Base-by-base conservation (phyloP, 2,113 vertebrate species). In the Prietella phreatophila region DNA sequence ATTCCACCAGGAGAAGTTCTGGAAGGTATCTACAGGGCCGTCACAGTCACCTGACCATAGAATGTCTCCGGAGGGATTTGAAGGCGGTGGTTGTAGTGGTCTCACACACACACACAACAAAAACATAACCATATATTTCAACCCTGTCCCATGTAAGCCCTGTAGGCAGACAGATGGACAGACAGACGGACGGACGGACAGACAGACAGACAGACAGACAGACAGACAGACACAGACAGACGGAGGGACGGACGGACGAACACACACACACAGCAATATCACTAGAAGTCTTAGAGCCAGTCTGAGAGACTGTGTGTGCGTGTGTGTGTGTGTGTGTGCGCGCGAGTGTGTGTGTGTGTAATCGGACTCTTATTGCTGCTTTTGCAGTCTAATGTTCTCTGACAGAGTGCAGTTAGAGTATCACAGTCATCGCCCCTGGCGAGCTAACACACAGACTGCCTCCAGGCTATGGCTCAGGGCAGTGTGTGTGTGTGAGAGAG, bases 351-450 rank as follows among this genome's bases (percentile, higher is more conserved):
- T 81, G 85, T 83, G 82, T 87, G 86, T 73, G 82, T 88, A 89
- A 88, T 87, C 88, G 78, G 90, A 91, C 92, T 92, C 84, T 83
- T 93, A 90, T 91, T 91, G 89, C 87, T 92, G 92, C 93, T 93
- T 93, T 94, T 92, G 91, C 92, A 93, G 94, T 93, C 86, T 97
- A 97, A 97, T 96, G 93, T 94, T 95, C 96, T 90, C 94, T 97
- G 96, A 96, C 96, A 97, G 95, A 93, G 94, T 94, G 94, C 95
- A 95, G 93, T 96, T 96, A 96, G 94, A 94, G 94, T 95, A 96
- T 96, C 95, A 97, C 94, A 97, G 96, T 93, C 89, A 95, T 93
- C 69, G 96, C 96, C 95, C 93, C 94, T 95, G 96, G 96, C 96
- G 94, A 96, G 95, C 96, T 93, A 95, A 82, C 90, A 88, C 93